Conservation (phyloP, 2,888 invertebrate species). For the Tanypteryx hageni region DNA sequence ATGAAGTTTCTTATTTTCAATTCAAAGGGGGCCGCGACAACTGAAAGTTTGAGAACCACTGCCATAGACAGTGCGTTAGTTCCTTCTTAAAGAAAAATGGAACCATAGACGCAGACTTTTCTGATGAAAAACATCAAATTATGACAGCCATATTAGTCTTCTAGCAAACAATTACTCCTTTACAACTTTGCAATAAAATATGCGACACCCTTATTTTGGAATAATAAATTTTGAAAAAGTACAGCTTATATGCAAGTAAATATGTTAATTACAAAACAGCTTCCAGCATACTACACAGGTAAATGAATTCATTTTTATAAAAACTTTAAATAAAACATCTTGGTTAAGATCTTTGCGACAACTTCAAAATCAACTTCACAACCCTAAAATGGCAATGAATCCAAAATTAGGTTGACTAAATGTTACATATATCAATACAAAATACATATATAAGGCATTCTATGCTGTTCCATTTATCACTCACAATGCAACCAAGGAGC, state of each 20-base stretch:
- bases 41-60: too few relatives aligned
- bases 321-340: too few relatives aligned
- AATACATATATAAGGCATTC: background rate
- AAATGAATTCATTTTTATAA: background rate
- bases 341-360: too few relatives aligned
- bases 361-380: too few relatives aligned
- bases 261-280: background rate
- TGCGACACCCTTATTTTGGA: background rate
- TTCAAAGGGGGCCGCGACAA: too few relatives aligned
- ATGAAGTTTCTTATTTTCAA: too few relatives aligned
- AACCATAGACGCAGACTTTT: background rate
- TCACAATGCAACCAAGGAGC: background rate
- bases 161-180: too few relatives aligned
- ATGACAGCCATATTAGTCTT: background rate
- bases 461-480: background rate
- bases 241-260: background rate
- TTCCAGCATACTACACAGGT: background rate
- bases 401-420: background rate
- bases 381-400: background rate
- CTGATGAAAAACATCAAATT: background rate
- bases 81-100: too few relatives aligned
- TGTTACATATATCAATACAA: background rate
- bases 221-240: background rate
- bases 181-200: too few relatives aligned
- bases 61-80: too few relatives aligned